Base-by-base conservation (phyloP, 2,113 vertebrate species). In the Mystacornis crossleyi region DNA sequence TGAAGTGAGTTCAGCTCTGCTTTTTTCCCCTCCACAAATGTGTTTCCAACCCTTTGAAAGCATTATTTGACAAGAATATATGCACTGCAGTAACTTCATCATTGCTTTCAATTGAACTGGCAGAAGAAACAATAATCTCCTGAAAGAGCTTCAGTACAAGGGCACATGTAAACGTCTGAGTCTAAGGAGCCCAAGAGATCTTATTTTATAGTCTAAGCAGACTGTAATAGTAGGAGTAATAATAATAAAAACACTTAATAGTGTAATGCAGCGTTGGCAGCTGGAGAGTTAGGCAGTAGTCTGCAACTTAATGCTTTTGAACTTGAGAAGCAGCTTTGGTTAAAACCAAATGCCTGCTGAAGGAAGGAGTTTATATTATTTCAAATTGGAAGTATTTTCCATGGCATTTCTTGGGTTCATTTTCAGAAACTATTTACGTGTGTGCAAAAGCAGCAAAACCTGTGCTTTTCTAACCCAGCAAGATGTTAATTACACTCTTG, bases 161-260 rank as follows among this genome's bases (percentile, higher is more conserved):
- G 93, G 92, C 82, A 93, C 62, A 88, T 96, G 71, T 86, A 94
- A 91, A 87, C 0, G 1, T 38, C 71, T 86, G 43, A 81, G 64
- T 61, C 31, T 48, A 42, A 95, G 77, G 40, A 91, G 50, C 74
- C 62, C 61, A 65, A 18, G 74, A 93, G 90, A 90, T 80, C 50
- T 66, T 95, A 86, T 80, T 93, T 95, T 94, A 65, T 83, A 79
- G 42, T n/a, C 23, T 75, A 88, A 90, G 33, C 74, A 90, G 58
- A 31, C 62, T 85, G 62, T n/a, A 89, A 42, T 43, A 81, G 55
- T 3, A 81, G 57, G 12, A 81, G 75, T 85, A 89, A 87, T 86
- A 88, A 87, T 89, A 93, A 91, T 86, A 92, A 95, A 86, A 86
- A 75, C 72, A 21, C 17, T 55, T 81, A 57, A 62, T 81, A 64